Conservation (phyloP, 2,113 vertebrate species). For the Irena cyanogastra region DNA sequence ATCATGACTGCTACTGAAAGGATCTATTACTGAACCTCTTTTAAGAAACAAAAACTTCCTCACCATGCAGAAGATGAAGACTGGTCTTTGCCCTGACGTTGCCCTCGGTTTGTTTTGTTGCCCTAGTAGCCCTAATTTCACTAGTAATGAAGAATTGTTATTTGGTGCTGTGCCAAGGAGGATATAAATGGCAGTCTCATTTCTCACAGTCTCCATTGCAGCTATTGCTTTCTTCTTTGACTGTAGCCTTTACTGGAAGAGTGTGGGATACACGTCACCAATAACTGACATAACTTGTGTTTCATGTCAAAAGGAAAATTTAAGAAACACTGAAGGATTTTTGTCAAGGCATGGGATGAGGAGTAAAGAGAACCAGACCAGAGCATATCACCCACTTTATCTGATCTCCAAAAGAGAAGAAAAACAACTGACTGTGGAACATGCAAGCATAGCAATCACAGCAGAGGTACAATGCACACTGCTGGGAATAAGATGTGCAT, state of each 20-base stretch:
- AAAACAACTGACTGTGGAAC: not conserved
- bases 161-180: not conserved
- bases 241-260: not conserved
- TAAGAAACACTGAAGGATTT: not conserved
- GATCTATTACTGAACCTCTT: not conserved
- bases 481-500: not conserved
- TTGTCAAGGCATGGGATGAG: not conserved
- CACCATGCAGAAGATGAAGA: not conserved
- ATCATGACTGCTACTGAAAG: not conserved
- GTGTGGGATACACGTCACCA: not conserved
- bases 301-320: not conserved
- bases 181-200: not conserved
- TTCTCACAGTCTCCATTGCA: not conserved
- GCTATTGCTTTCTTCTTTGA: not conserved
- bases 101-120: not conserved
- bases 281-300: not conserved
- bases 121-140: not conserved
- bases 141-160: not conserved
- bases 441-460: not conserved
- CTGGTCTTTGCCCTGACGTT: not conserved
- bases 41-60: not conserved
- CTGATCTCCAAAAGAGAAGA: not conserved
- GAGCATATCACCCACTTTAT: not conserved
- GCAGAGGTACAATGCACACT: not conserved
- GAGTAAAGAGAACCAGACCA: not conserved